Percentiles rank a stretch among this genome's conserved stretches.
Evolutionary conservation across 2,888 invertebrate genomes (phyloP).

Genomic region (Toxonevra muliebris): DNA sequence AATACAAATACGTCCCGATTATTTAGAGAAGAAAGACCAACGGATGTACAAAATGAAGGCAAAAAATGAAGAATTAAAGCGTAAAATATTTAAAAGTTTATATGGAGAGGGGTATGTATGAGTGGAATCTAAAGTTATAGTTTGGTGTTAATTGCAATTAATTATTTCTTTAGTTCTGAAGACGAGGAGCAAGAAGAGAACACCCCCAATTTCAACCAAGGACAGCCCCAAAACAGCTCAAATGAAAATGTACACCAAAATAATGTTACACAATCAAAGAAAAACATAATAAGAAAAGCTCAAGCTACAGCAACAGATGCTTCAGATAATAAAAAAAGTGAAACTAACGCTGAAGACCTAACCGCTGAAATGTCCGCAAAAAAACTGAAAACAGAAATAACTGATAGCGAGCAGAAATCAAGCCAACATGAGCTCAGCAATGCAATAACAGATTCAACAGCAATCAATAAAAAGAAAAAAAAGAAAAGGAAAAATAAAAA

Average conservation of each 20-base stretch:
- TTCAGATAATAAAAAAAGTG: neutral
- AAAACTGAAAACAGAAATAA: constrained; percentile 17
- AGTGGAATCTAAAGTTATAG: constrained; percentile 7
- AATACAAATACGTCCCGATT: constrained; percentile 78
- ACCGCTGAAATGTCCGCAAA: constrained; percentile 11
- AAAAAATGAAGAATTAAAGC: constrained; percentile 77
- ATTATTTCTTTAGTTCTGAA: constrained; percentile 50
- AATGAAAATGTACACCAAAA: constrained; percentile 4
- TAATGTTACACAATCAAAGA: constrained; percentile 26
- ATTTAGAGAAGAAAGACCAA: constrained; percentile 83
- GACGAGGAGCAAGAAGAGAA: constrained; percentile 57
- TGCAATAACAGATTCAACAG: constrained; percentile 29
- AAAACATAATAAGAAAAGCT: constrained; percentile 37
- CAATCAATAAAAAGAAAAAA: constrained; percentile 44
- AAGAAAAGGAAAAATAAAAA: constrained; percentile 44
- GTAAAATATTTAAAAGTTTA: constrained; percentile 80
- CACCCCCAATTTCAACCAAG: constrained; percentile 1
- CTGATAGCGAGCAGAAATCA: neutral
- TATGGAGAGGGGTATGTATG: constrained; percentile 67
- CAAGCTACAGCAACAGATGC: constrained; percentile 5
- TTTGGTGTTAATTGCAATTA: constrained; percentile 18
- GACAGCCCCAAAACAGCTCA: constrained; percentile 23
- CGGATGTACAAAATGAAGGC: constrained; percentile 79
- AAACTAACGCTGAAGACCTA: neutral
- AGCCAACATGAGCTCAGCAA: constrained; percentile 24